Evolutionary conservation across 2,113 vertebrate species (phyloP).

Genomic region (Leptocoma aspasia): DNA sequence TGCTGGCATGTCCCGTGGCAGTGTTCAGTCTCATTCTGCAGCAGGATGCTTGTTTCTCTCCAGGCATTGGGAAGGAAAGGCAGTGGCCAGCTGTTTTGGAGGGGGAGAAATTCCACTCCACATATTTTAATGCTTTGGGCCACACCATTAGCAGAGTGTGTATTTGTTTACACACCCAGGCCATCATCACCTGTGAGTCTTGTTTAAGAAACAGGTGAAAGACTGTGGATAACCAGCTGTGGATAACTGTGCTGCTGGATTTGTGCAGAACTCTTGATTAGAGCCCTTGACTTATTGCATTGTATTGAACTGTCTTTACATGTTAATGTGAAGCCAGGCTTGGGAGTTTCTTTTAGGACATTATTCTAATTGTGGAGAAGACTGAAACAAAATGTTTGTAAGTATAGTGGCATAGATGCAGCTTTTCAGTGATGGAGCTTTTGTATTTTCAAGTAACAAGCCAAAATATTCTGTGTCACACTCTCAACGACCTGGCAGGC

Average conservation of each 20-base stretch:
- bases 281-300: not conserved
- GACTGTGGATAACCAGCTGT: not conserved
- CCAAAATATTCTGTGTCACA: not conserved
- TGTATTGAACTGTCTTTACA: not conserved
- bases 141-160: not conserved
- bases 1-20: not conserved
- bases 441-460: not conserved
- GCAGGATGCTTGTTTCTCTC: not conserved
- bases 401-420: not conserved
- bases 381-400: not conserved
- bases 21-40: not conserved
- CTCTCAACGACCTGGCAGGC: not conserved
- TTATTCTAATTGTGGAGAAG: not conserved
- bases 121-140: not conserved
- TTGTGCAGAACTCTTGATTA: not conserved
- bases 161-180: not conserved
- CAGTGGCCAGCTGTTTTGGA: not conserved
- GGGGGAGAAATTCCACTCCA: not conserved
- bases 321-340: not conserved
- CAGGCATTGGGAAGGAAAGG: not conserved
- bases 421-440: not conserved
- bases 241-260: not conserved
- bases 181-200: not conserved
- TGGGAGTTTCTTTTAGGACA: not conserved
- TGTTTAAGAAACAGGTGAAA: not conserved